Evolutionary conservation across 2,888 invertebrate species (phyloP), one percentile per base, ranked within the genome.

Genomic region (Conus canariensis): DNA sequence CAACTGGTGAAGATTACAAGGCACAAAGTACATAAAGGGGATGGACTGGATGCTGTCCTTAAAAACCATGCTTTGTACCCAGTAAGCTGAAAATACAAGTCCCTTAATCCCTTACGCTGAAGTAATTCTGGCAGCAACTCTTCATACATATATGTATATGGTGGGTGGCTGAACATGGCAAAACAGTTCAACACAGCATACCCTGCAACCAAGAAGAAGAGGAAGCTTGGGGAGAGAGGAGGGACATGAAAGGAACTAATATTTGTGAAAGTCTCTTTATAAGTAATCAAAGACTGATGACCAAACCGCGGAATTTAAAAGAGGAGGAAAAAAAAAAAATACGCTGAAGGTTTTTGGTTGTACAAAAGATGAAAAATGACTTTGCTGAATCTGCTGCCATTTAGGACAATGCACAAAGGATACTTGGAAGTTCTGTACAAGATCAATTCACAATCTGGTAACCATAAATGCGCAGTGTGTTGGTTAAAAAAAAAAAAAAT

Each of bases 371-470:
- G 70, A 70, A 16, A 70, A 56, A 83, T 56, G 82, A 83, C 19
- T 25, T 19, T 19, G 56, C 82, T 83, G 9, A 83, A 56, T 83
- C 70, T 83, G 82, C 82, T 83, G 82, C 82, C 82, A 56, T 83
- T 83, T 10, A 83, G 10, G 58, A 56, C 82, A 58, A 58, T 56
- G 82, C 82, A 83, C 56, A 83, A 56, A 83, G 56, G 82, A 83
- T 22, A 83, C 58, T 22, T 83, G 77, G 19, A 56, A 19, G 22
- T 83, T 6, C 56, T 83, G 70, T 70, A 70, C 70, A 70, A 22
- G 70, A 70, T 16, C 22, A 70, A 70, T 22, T 70, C 70, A 22
- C 70, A 80, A 80, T 22, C 22, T 19, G 7, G 82, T 10, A 83
- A 83, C 82, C 22, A 22, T 56, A 56, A 83, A 56, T 56, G 77